A percentile compares a stretch with the other conserved stretches of the same genome.
These are phyloP conservation scores for Vanessa cardui DNA, from an alignment of 2,888 invertebrate genomes.

Conservation along the genomic window DNA sequence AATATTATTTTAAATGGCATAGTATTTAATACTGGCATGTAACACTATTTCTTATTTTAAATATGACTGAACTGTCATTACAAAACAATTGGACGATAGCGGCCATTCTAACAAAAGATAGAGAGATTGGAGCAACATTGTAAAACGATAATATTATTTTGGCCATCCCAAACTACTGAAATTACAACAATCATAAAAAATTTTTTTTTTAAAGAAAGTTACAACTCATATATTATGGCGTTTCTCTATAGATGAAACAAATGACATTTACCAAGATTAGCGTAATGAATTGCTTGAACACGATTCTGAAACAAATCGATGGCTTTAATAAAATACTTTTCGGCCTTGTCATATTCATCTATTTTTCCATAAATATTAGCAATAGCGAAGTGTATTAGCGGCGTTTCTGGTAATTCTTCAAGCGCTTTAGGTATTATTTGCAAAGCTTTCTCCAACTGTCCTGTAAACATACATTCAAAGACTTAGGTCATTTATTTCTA, in stretches of 20 bases:
- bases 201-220: no score
- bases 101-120: no score
- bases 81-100: no score
- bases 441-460: conserved; percentile 86
- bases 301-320: conserved; percentile 84
- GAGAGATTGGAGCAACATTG: no score
- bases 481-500: not conserved
- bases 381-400: conserved; percentile 91
- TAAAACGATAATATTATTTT: no score
- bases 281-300: conserved; percentile 90
- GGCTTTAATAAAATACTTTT: conserved; percentile 90
- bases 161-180: no score
- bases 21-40: no score
- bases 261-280: conserved; percentile 90
- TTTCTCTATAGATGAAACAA: no score
- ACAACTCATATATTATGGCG: no score
- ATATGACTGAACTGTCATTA: no score
- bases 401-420: conserved; percentile 86
- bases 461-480: conserved; percentile 58
- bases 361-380: conserved; percentile 95
- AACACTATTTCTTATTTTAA: no score
- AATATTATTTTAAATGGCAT: no score
- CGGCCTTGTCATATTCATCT: conserved; percentile 89
- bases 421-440: conserved; percentile 88
- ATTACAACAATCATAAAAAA: not conserved